Base-by-base conservation (phyloP, 2,113 vertebrate species). In the Macquaria australasica region DNA sequence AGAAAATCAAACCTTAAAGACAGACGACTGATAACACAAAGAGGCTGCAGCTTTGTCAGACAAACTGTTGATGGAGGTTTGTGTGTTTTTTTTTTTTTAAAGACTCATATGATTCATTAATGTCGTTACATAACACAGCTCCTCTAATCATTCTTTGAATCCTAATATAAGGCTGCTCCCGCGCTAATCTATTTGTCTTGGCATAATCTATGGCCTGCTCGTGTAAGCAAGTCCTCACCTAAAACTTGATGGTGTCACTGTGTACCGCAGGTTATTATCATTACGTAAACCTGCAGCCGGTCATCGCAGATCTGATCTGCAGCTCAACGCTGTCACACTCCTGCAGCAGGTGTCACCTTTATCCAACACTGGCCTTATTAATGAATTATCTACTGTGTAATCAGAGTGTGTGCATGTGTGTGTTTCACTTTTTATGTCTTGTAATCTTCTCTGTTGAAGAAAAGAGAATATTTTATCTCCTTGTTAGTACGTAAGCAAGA, bases 121-220 rank as follows among this genome's bases (percentile, higher is more conserved):
- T 55, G 77, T 82, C 9, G 37, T 93, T 91, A 85, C 87, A 86
- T 94, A 92, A 95, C 85, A 5, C 12, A 1, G 45, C 67, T 83
- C 53, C 79, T 91, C 82, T 93, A 91, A 93, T 95, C 91, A 85
- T 88, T 79, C 89, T 89, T 90, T 93, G 92, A 94, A 90, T 94
- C 88, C 91, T 91, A 93, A 93, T 94, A 91, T 93, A 87, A 93
- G 87, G 80, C 80, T 87, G 82, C 84, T 89, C 86, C 79, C 75
- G n/a, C 67, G 71, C 81, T 95, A 93, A 95, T 94, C 94, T 87
- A 51, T 91, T 87, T 87, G 90, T 93, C 85, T 86, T 86, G 86
- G 77, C 74, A 82, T 95, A 94, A 95, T 93, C 94, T 91, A 92
- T 92, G 86, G 82, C 79, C 88, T 94, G 94, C 94, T 87, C 88